Evolutionary conservation across 2,888 invertebrate species (phyloP).

Genomic region (Galerucella calmariensis): DNA sequence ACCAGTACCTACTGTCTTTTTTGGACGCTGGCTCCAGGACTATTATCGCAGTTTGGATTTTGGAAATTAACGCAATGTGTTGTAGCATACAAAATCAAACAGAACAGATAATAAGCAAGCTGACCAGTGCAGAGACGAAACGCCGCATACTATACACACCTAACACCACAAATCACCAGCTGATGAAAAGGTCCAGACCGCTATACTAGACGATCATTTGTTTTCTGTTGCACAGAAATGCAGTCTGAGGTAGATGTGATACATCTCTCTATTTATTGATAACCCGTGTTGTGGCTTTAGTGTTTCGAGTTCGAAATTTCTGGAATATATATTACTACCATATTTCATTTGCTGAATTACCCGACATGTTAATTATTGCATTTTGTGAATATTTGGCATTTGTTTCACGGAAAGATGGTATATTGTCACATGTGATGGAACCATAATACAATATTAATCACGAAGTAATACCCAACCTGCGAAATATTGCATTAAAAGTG

Average conservation of each 20-base stretch:
- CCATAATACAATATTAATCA: background rate
- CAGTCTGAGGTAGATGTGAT: constrained; percentile 16
- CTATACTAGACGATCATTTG: constrained; percentile 27
- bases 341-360: background rate
- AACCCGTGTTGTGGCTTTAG: constrained; percentile 18
- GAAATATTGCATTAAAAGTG: too few relatives aligned
- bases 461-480: background rate
- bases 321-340: background rate
- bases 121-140: constrained; percentile 41
- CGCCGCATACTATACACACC: constrained; percentile 35
- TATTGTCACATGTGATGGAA: background rate
- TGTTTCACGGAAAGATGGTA: background rate
- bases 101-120: constrained; percentile 42
- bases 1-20: background rate
- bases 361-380: background rate
- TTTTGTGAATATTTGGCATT: background rate
- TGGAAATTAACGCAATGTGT: constrained; percentile 26
- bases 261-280: constrained; percentile 24
- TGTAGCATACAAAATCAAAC: constrained; percentile 20
- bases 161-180: constrained; percentile 43
- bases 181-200: constrained; percentile 40
- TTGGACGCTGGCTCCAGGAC: constrained; percentile 6
- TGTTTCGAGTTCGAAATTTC: constrained; percentile 1
- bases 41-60: constrained; percentile 6
- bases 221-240: constrained; percentile 10